Conservation (phyloP, 92 coral and sea anemone genomes). For the Phymanthus crucifer region DNA sequence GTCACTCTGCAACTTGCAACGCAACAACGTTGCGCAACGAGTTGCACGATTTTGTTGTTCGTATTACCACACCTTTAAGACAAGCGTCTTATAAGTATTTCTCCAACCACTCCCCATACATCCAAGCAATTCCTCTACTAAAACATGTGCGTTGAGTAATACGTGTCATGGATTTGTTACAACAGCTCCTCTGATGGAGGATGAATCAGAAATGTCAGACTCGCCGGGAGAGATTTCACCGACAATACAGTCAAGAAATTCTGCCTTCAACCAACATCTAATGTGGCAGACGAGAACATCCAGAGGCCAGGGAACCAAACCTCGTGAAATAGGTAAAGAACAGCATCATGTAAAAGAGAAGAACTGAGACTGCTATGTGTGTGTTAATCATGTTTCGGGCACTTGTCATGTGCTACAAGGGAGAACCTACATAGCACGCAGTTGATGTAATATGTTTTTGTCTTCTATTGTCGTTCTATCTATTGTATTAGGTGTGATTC, state of each 20-base stretch:
- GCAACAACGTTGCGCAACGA: no score
- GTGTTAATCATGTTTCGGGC: no score
- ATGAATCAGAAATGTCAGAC: slow-evolving; percentile 44
- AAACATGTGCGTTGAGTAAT: not conserved
- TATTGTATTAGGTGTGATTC: no score
- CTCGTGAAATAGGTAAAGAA: slow-evolving; percentile 36
- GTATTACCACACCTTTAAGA: no score
- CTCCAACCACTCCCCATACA: not conserved
- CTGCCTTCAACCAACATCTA: slow-evolving; percentile 32
- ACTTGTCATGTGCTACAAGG: no score
- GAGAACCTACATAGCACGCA: no score
- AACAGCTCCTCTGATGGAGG: not conserved
- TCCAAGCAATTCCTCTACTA: not conserved
- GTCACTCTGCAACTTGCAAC: no score
- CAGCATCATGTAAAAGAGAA: no score
- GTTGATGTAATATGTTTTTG: no score
- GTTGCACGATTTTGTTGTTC: no score
- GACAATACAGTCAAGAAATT: slow-evolving; percentile 26
- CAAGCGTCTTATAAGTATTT: not conserved
- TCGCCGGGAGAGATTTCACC: slow-evolving; percentile 86
- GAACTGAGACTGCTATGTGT: no score
- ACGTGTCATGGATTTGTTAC: not conserved
- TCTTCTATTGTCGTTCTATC: no score
- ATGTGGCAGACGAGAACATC: slow-evolving; percentile 6
- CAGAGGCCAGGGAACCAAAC: slow-evolving; percentile 19